Evolutionary conservation across 2,797 vertebrate species (phyloP), one percentile per base, ranked within the genome.

Genomic region (Choloepus didactylus): DNA sequence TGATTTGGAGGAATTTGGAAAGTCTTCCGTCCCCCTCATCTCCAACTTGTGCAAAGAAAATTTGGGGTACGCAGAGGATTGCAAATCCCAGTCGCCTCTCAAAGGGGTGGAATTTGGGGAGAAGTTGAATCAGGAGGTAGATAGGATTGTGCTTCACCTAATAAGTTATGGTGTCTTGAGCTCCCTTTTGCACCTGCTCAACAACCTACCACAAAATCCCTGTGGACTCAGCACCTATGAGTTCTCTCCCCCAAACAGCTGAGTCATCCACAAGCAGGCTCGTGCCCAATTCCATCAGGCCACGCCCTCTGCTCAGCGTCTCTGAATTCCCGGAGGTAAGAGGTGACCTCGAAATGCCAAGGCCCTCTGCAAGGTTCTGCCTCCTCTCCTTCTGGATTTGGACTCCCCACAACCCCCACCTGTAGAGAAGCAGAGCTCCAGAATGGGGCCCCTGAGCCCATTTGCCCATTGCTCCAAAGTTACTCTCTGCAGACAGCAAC

Each of bases 301-400:
- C 83, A 56, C 0, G 0, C 2, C 80, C 70, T 93, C 92, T 10
- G 23, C 81, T 73, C 19, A 19, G 27, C 14, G 2, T 38, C 16
- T 0, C 9, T 0, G 19, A 6, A 10, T 15, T 75, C 44, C 56
- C 75, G 18, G 18, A 2, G 16, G 10, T 41, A 2, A 49, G 67
- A 81, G 62, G 38, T 72, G 62, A 70, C 11, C 0, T 27, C 62
- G 21, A 7, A 23, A n/a, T 18, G 59, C 46, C 69, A 35, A 0
- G 21, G 14, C n/a, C 15, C n/a, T 38, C 23, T 35, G 1, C 19
- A 75, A 79, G 49, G 5, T 0, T 2, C 0, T 2, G 1, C 41
- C 35, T n/a, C 41, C 27, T 81, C 21, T 59, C 46, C 67, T 49
- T 54, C 44, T 79, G n/a, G 27, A 73, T 2, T 18, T 19, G 9